Evolutionary conservation across 2,797 vertebrate genomes (phyloP).

Genomic region (Gymnothorax javanicus): DNA sequence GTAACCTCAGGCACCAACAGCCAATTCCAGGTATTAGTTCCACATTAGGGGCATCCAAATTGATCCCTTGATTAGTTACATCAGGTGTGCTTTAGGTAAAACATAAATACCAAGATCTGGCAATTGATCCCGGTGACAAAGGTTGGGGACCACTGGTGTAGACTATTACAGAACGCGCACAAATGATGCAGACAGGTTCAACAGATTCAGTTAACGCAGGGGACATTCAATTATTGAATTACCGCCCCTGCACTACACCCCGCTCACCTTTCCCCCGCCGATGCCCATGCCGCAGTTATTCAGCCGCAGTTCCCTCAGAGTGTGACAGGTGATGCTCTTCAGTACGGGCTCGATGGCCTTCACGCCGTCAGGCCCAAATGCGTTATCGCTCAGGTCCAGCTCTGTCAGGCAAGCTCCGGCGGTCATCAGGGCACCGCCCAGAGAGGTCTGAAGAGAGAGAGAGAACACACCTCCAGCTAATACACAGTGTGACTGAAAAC

Average conservation of each 20-base stretch:
- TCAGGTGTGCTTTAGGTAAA: no score
- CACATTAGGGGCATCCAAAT: no score
- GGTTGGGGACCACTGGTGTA: no score
- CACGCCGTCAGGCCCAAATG: constrained; percentile 94
- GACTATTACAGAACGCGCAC: neutral
- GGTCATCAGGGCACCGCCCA: constrained; percentile 86
- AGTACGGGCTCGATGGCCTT: constrained; percentile 88
- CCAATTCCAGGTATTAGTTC: no score
- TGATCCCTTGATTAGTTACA: no score
- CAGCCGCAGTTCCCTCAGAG: constrained; percentile 86
- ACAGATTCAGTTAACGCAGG: neutral
- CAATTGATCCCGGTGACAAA: no score
- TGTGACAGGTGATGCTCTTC: constrained; percentile 85
- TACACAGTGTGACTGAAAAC: no score
- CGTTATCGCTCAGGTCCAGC: constrained; percentile 95
- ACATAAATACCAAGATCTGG: no score
- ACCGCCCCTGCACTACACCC: neutral
- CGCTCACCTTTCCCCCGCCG: constrained; percentile 89
- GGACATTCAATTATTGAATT: neutral
- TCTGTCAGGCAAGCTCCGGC: constrained; percentile 88
- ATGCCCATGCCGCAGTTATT: constrained; percentile 99
- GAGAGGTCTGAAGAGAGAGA: constrained; percentile 72
- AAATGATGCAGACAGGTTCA: no score
- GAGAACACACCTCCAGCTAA: neutral
- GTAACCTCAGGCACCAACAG: no score